Percentiles rank a stretch among this genome's conserved stretches.
phyloP scores from a whole-genome alignment of 2,888 invertebrate genomes.

The Calliopum simillimum region DNA sequence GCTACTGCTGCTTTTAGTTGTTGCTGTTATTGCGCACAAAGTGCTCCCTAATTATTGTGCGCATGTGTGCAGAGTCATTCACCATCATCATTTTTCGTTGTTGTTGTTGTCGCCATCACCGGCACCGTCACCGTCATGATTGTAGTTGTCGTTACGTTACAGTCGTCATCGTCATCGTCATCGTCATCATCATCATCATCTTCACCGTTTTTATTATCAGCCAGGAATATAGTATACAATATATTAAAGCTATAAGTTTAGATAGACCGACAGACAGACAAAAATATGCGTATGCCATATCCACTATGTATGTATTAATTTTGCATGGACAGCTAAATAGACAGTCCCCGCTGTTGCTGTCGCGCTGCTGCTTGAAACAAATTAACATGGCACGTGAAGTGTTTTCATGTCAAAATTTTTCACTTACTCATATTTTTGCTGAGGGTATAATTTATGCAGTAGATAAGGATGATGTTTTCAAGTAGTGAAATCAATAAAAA shows the following conservation, averaged over 20 bases:
- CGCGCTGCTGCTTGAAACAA: constrained; percentile 32
- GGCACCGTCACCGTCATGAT: constrained; percentile 38
- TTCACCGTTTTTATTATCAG: constrained; percentile 24
- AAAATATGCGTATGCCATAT: background rate
- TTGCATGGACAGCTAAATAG: constrained; percentile 9
- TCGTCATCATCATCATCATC: constrained; percentile 20
- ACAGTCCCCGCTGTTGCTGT: constrained; percentile 19
- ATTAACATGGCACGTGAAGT: constrained; percentile 42
- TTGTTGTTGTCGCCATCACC: constrained; percentile 49
- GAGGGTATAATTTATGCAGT: background rate
- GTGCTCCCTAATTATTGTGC: constrained; percentile 55
- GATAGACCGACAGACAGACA: constrained; percentile 12
- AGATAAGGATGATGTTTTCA: background rate
- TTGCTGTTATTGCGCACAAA: constrained; percentile 30
- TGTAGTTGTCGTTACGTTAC: constrained; percentile 4
- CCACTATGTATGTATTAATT: background rate
- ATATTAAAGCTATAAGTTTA: background rate
- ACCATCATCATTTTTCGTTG: background rate
- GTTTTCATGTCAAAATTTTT: constrained; percentile 10
- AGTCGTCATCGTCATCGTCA: constrained; percentile 38
- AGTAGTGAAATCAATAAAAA: background rate
- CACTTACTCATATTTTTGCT: too few species aligned
- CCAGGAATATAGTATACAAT: background rate
- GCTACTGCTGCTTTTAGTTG: constrained; percentile 14
- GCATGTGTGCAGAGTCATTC: constrained; percentile 55